Evolutionary conservation across 2,797 vertebrate genomes (phyloP), one percentile per base, ranked within the genome.

Genomic region (Crocodylus rhombifer): DNA sequence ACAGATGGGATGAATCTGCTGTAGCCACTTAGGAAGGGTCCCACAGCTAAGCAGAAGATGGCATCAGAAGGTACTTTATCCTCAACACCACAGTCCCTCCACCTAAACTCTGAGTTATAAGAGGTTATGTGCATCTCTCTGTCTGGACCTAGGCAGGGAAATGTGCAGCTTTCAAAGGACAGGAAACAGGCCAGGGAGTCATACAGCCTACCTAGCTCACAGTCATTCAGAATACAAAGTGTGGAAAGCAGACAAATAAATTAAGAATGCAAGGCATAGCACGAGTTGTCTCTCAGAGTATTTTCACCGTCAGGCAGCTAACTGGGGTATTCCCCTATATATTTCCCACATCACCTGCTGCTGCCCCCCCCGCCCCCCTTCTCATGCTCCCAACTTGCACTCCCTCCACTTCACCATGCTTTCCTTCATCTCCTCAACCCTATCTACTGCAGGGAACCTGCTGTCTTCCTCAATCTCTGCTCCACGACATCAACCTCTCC

Each of bases 141-240:
- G 42, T 51, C 42, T 51, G 42, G 42, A 51, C 42, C 42, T 51
- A 51, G 42, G 42, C 10, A 51, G 42, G 10, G 42, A 51, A 51
- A 51, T 51, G 42, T 51, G 42, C 42, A 51, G 42, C 42, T 9
- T 51, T 51, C 42, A 51, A 51, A 51, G 42, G 9, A 51, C 14
- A 87, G 91, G 87, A 89, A 77, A 64, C 14, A 63, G 9, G 81
- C 92, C 92, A 95, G 60, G 90, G 93, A 23, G 25, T 74, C 76
- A 92, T 57, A 89, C 36, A 92, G 61, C 83, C 80, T 58, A 71
- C 88, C 79, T 12, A 93, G 73, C 69, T 3, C 0, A 62, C 77
- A 69, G 67, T 89, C 81, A 92, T 90, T 95, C 88, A 95, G 79
- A 95, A 83, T 65, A 84, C 69, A 58, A 26, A 86, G 82, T 89